Percentiles rank a stretch among this genome's conserved stretches.
These are phyloP conservation scores for Drosophila tsacasi DNA, from an alignment of 1,140 invertebrate genomes.

Conservation along the genomic window DNA sequence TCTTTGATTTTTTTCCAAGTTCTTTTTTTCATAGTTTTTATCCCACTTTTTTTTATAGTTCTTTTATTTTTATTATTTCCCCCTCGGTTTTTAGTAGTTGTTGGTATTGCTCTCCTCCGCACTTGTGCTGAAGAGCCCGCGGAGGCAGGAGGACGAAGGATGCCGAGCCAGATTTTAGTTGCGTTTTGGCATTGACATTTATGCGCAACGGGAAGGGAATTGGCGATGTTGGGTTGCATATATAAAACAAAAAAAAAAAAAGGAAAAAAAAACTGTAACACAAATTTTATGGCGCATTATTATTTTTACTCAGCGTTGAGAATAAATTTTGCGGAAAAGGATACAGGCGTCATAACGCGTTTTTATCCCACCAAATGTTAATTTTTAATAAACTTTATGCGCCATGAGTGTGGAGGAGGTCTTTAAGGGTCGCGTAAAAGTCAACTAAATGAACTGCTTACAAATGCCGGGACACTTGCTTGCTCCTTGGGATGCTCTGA, in stretches of 20 bases:
- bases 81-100: conserved; percentile 14
- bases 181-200: conserved; percentile 60
- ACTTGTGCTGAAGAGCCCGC: conserved; percentile 26
- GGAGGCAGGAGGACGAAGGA: neutral
- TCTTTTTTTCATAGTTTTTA: conserved; percentile 34
- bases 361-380: conserved; percentile 27
- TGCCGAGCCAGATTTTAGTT: conserved; percentile 33
- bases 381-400: conserved; percentile 42
- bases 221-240: no score
- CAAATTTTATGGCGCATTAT: conserved; percentile 49
- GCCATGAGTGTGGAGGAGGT: conserved; percentile 1
- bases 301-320: conserved; percentile 35
- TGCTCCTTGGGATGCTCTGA: neutral
- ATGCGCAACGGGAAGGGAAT: conserved; percentile 31
- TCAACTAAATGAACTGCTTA: conserved; percentile 37
- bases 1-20: conserved; percentile 40
- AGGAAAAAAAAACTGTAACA: conserved; percentile 21
- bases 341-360: conserved; percentile 20
- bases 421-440: conserved; percentile 31
- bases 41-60: conserved; percentile 38
- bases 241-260: conserved; percentile 3
- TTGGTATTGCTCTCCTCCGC: conserved; percentile 7
- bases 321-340: conserved; percentile 54
- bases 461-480: conserved; percentile 17
- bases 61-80: conserved; percentile 30